Evolutionary conservation across 2,888 invertebrate genomes (phyloP).

Genomic region (Philonicus albiceps): DNA sequence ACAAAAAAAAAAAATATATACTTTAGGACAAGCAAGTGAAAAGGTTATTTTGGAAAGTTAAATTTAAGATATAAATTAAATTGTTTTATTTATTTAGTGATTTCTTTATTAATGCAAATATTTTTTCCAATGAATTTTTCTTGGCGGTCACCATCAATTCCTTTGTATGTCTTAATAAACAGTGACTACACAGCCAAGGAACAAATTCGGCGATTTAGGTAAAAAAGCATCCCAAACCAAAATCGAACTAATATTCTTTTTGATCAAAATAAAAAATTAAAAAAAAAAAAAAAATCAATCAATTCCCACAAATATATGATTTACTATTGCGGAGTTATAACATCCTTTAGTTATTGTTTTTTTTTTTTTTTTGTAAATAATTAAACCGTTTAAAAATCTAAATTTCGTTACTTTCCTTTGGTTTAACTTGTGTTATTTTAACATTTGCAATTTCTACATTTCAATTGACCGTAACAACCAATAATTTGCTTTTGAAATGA

Average conservation of each 20-base stretch:
- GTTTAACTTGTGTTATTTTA: background rate
- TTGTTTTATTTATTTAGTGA: constrained; percentile 4
- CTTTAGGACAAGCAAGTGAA: background rate
- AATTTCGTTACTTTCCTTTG: background rate
- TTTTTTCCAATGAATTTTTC: constrained; percentile 42
- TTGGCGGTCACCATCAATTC: constrained; percentile 44
- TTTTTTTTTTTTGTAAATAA: constrained; percentile 37
- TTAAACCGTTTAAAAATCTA: background rate
- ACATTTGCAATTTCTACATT: constrained; percentile 1
- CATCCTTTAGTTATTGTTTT: constrained; percentile 31
- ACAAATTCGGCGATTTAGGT: constrained; percentile 75
- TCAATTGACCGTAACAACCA: constrained; percentile 1
- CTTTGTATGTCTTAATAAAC: constrained; percentile 50
- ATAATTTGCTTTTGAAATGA: constrained; percentile 24
- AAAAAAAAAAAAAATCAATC: background rate
- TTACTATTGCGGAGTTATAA: constrained; percentile 23
- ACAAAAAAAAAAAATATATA: background rate
- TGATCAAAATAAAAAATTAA: constrained; percentile 37
- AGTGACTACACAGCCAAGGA: constrained; percentile 77
- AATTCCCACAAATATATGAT: constrained; percentile 18
- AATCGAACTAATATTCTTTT: constrained; percentile 51
- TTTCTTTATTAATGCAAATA: constrained; percentile 25
- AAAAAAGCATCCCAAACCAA: constrained; percentile 61
- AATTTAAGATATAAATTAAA: background rate
- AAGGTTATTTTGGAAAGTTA: background rate